These are phyloP conservation scores for Cheilosia soror DNA, from an alignment of 2,888 invertebrate genomes.

Conservation along the genomic window DNA sequence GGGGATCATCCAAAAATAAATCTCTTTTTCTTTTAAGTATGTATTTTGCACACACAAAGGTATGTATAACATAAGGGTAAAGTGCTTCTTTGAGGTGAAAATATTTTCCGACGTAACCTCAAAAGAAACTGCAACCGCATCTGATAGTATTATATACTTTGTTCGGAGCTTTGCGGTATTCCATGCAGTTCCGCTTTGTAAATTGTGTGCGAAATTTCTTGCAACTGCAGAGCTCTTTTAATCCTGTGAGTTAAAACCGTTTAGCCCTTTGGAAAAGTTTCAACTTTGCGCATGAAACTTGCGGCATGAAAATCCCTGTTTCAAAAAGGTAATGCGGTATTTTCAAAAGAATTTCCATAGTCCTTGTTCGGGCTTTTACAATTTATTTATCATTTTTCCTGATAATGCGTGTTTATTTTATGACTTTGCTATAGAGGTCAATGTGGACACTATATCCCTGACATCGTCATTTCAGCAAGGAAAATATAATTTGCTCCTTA, in stretches of 20 bases:
- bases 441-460: background rate
- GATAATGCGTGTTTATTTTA: background rate
- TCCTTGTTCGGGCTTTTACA: too few relatives aligned
- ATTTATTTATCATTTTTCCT: background rate
- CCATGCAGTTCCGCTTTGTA: background rate
- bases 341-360: too few relatives aligned
- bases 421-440: background rate
- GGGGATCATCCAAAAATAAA: background rate
- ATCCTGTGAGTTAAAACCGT: background rate
- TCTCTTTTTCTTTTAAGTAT: background rate
- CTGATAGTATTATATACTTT: background rate
- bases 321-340: background rate
- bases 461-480: background rate
- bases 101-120: background rate
- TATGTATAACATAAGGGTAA: too few relatives aligned
- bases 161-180: background rate
- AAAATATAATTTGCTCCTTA: background rate
- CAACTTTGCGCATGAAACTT: background rate
- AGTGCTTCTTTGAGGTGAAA: background rate
- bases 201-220: background rate
- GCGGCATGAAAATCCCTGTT: background rate
- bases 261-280: slow-evolving; percentile 2
- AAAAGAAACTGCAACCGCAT: slow-evolving; percentile 5
- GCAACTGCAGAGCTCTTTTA: background rate
- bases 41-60: background rate